Conservation (phyloP, 2,888 invertebrate species). For the Tenthredo scrophulariae region DNA sequence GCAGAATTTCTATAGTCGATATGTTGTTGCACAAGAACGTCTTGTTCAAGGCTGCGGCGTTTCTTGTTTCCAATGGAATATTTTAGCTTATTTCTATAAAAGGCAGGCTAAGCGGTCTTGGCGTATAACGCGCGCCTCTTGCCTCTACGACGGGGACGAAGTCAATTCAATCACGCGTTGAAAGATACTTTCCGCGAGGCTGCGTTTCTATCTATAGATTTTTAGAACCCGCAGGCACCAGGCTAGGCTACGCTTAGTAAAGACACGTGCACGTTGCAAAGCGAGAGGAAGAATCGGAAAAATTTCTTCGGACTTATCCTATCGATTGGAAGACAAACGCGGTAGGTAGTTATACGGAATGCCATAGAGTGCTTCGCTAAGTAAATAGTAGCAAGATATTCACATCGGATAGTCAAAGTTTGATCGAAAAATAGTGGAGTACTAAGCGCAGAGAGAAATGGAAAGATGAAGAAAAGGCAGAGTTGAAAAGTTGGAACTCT, state of each 20-base stretch:
- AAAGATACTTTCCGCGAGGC: slow-evolving; percentile 53
- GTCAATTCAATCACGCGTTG: slow-evolving; percentile 53
- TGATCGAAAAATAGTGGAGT: not conserved
- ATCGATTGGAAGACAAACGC: slow-evolving; percentile 17
- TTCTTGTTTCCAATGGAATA: slow-evolving; percentile 62
- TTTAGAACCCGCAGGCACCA: slow-evolving; percentile 17
- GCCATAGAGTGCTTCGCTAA: not conserved
- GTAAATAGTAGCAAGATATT: not conserved
- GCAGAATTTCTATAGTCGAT: slow-evolving; percentile 58
- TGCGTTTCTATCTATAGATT: slow-evolving; percentile 49
- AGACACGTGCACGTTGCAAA: slow-evolving; percentile 37
- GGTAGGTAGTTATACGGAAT: slow-evolving; percentile 1
- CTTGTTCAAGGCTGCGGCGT: slow-evolving; percentile 62
- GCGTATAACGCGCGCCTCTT: slow-evolving; percentile 49
- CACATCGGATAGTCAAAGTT: not conserved
- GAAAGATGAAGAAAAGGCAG: no score
- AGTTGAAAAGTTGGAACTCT: not conserved
- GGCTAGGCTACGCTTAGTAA: not conserved
- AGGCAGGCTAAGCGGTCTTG: slow-evolving; percentile 59
- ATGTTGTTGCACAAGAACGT: slow-evolving; percentile 62
- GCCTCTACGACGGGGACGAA: slow-evolving; percentile 43
- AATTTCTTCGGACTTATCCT: slow-evolving; percentile 15
- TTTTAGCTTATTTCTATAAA: slow-evolving; percentile 63
- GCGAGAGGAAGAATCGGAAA: slow-evolving; percentile 32
- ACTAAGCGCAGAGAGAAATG: not conserved